Evolutionary conservation across 2,888 invertebrate species (phyloP), one percentile per base, ranked within the genome.

Genomic region (Galerucella nymphaeae): DNA sequence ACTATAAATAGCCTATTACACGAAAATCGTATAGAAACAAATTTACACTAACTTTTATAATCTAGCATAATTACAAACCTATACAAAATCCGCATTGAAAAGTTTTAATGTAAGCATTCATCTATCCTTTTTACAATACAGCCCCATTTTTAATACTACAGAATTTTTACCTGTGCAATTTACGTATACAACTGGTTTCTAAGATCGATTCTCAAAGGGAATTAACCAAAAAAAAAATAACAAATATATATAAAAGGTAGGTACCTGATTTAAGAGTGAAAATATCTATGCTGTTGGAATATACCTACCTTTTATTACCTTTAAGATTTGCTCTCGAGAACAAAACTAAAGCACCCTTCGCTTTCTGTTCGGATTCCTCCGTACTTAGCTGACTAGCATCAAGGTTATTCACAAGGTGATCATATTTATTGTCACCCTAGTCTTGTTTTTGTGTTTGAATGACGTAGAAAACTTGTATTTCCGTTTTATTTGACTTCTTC

Each of bases 211-310:
- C 9, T 14, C 50, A 50, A 50, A 50, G 50, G 13, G 6, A 50
- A 6, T n/a, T 53, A 10, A 16, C 16, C 16, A 16, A 53, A 53
- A 53, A 53, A 23, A 53, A 53, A 53, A 53, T 48, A 48, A 48
- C n/a, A n/a, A 6, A 50, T 53, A 53, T 16, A 53, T 6, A 53
- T 16, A 18, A 53, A 53, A 53, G 53, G 53, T 16, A 53, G 53
- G 53, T 53, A 53, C 53, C 53, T 53, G 53, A 53, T 53, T 53
- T 53, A 9, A 53, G 18, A 53, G 53, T 53, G 18, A 53, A 53
- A 53, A 53, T 18, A 16, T 53, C 53, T 53, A 10, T 53, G 9
- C 18, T 16, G 10, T 53, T 16, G 16, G 53, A 18, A 16, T 14
- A 16, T 14, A 53, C 16, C 18, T 16, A 53, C 18, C 16, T 53